Base-by-base conservation (phyloP, 2,113 vertebrate species). In the Psilopsiagon aurifrons region DNA sequence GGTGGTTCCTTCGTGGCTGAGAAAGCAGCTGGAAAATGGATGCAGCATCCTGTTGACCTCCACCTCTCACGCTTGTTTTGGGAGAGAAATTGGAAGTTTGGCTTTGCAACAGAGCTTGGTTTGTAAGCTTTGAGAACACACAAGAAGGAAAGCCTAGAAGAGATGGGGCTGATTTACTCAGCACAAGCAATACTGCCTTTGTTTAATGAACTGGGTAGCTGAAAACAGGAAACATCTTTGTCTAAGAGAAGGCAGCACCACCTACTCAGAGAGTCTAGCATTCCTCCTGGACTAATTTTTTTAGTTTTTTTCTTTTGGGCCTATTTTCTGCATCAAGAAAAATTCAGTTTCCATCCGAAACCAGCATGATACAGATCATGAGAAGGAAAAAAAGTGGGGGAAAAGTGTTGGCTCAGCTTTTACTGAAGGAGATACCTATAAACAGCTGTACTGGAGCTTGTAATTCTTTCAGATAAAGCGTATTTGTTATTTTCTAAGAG, bases 331-430 rank as follows among this genome's bases (percentile, higher is more conserved):
- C 86, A 89, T 82, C 46, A 49, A 67, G 64, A 86, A 55, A 78
- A 86, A 73, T 92, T 73, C 88, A n/a, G 82, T 93, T 94, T 94
- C 90, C 52, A 82, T 87, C 88, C 75, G 83, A 95, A 96, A 91
- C 47, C 62, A 88, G 68, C 87, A 60, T 24, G 84, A 93, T 87
- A 85, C 35, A 91, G 74, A 92, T 35, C 69, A 67, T 13, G 51
- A 94, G 70, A 88, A 89, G 29, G 39, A 47, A 44, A 82, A 74
- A 75, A 67, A 35, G 4, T 10, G 9, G 17, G 54, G 1, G 33
- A 43, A 76, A 88, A 41, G 44, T 9, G 64, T 88, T 41, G 68
- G 51, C 0, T 0, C 22, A 59, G 86, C 69, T 95, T 92, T 83
- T 86, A 9, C 77, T 63, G 25, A 52, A 83, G 93, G n/a, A 91